Conservation (phyloP, 1,140 invertebrate species). For the Hycleus phaleratus region DNA sequence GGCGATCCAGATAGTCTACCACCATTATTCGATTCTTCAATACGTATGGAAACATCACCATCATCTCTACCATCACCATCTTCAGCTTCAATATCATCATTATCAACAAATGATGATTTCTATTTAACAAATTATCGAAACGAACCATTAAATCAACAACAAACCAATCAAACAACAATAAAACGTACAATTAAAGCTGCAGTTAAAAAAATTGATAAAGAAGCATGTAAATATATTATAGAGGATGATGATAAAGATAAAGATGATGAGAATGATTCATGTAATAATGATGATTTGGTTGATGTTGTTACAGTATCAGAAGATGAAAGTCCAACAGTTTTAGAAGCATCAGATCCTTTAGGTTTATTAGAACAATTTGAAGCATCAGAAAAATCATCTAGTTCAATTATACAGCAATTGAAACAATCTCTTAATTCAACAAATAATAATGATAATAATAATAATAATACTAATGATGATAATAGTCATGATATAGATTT, state of each 20-base stretch:
- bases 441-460: neutral
- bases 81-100: no score
- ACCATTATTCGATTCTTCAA: neutral
- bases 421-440: neutral
- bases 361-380: constrained; percentile 50
- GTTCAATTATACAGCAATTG: neutral
- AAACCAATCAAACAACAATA: neutral
- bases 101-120: neutral
- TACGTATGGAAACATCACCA: neutral
- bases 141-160: neutral
- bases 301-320: constrained; percentile 37
- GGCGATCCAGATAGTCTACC: neutral
- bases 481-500: neutral
- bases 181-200: constrained; percentile 18
- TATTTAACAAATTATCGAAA: constrained; percentile 7
- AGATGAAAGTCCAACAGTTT: constrained; percentile 32
- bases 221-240: constrained; percentile 31
- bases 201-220: constrained; percentile 33
- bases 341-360: constrained; percentile 45
- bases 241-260: constrained; percentile 17
- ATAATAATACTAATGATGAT: neutral
- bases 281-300: constrained; percentile 18
- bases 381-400: constrained; percentile 35
- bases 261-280: constrained; percentile 18
- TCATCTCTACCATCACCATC: neutral